Base-by-base conservation (phyloP, 2,113 vertebrate genomes). In the Ascaphus truei region DNA sequence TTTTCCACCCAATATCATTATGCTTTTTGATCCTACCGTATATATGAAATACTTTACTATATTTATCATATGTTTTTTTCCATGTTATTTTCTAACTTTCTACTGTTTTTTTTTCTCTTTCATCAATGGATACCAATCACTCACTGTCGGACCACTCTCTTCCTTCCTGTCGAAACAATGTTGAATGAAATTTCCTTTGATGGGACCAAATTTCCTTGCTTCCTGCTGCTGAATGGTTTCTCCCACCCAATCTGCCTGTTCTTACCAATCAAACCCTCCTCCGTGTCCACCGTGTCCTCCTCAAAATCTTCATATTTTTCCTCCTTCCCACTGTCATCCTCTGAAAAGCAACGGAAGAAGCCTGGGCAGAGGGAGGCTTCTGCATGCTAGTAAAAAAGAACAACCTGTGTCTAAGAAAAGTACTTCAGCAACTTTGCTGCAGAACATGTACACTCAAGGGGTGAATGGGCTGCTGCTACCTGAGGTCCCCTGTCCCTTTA, bases 331-430 rank as follows among this genome's bases (percentile, higher is more conserved):
- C 80, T 84, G 84, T 89, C 92, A 91, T 86, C 89, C 89, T 86
- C 88, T 73, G 94, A 89, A 95, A 97, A 99, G 96, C 96, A 90
- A 97, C 96, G 93, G 94, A 98, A 96, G 94, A 96, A 85, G 95
- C 95, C 84, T 99, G 96, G 96, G 96, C 95, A 8, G 95, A 99
- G 87, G 96, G 96, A 86, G 95, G 95, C 87, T 99, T 99, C 93
- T 99, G 96, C 90, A 94, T 96, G 90, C 89, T 99, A 77, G 96
- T 99, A 86, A 99, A 98, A 97, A 99, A 98, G 94, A 99, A 99
- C 93, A 98, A 98, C 90, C 93, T 99, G 75, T 99, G 97, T 83
- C 94, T 97, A 83, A 91, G 97, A 85, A 99, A 98, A 87, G 97
- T 98, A 81, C 93, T 98, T 84, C 97, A 98, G 90, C 97, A 99